Conservation (phyloP, 2,888 invertebrate species). For the Hoplodrina ambigua region DNA sequence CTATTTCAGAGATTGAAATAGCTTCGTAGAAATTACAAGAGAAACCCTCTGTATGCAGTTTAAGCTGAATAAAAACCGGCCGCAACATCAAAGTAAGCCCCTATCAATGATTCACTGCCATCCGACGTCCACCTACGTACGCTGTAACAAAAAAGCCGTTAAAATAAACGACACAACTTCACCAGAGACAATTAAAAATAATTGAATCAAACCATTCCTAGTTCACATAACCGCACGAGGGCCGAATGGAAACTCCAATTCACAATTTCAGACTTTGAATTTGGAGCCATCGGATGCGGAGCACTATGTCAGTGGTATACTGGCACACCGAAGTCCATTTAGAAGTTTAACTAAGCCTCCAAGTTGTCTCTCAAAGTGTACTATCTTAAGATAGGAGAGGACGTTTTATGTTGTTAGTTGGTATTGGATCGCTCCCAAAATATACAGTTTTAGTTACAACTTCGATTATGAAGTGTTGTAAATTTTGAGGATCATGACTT, state of each 20-base stretch:
- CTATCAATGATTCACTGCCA: neutral
- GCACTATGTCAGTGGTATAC: constrained; percentile 48
- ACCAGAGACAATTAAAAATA: constrained; percentile 53
- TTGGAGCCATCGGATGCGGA: constrained; percentile 38
- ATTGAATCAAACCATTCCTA: constrained; percentile 48
- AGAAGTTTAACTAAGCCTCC: constrained; percentile 51
- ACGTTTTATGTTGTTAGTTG: constrained; percentile 50
- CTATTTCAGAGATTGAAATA: no score
- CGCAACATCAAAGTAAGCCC: neutral
- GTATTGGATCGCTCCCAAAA: constrained; percentile 40
- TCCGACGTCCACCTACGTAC: neutral
- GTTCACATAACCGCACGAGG: constrained; percentile 38
- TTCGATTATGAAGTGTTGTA: constrained; percentile 53
- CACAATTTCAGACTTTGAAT: constrained; percentile 28
- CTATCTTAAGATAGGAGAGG: constrained; percentile 44
- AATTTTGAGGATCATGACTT: constrained; percentile 50
- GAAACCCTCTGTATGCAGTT: neutral
- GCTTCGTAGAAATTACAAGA: neutral
- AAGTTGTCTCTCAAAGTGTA: constrained; percentile 43
- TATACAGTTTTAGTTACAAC: constrained; percentile 50
- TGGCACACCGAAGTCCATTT: constrained; percentile 53
- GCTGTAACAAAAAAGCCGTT: constrained; percentile 9
- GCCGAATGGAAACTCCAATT: constrained; percentile 28
- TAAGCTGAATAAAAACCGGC: neutral
- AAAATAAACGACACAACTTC: constrained; percentile 21